A percentile compares a stretch with the other conserved stretches of the same genome.
These are phyloP conservation scores for Orthosia incerta DNA, from an alignment of 2,888 invertebrate genomes.

Conservation along the genomic window DNA sequence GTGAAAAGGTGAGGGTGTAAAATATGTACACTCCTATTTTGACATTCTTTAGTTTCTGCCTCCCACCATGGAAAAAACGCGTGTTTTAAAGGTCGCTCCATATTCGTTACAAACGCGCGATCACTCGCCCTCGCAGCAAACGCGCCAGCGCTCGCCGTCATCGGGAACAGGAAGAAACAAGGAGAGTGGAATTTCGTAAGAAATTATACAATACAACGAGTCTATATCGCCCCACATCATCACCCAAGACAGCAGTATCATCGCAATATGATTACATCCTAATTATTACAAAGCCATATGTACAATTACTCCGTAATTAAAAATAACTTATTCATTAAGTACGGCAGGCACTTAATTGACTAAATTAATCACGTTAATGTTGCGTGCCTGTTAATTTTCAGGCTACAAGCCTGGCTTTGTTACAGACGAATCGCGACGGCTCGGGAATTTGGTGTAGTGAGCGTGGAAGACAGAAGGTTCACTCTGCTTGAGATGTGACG, in stretches of 20 bases:
- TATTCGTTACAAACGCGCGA: too few species aligned
- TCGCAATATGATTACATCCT: slow-evolving; percentile 73
- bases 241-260: slow-evolving; percentile 63
- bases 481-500: slow-evolving; percentile 12
- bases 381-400: slow-evolving; percentile 86
- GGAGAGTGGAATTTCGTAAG: too few species aligned
- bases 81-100: too few species aligned
- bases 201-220: not conserved
- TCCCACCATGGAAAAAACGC: too few species aligned
- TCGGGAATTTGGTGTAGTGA: slow-evolving; percentile 28
- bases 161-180: too few species aligned
- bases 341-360: slow-evolving; percentile 82
- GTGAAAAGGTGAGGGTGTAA: too few species aligned
- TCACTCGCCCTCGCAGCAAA: too few species aligned
- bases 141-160: too few species aligned
- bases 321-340: slow-evolving; percentile 90
- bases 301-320: slow-evolving; percentile 89
- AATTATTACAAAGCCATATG: slow-evolving; percentile 65
- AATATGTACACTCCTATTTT: too few species aligned
- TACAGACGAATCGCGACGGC: slow-evolving; percentile 73
- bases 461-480: slow-evolving; percentile 33
- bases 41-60: too few species aligned
- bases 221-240: slow-evolving; percentile 67
- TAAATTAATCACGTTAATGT: slow-evolving; percentile 89
- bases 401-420: slow-evolving; percentile 85